Base-by-base conservation (phyloP, 1,140 invertebrate species). In the Bombus waltoni region DNA sequence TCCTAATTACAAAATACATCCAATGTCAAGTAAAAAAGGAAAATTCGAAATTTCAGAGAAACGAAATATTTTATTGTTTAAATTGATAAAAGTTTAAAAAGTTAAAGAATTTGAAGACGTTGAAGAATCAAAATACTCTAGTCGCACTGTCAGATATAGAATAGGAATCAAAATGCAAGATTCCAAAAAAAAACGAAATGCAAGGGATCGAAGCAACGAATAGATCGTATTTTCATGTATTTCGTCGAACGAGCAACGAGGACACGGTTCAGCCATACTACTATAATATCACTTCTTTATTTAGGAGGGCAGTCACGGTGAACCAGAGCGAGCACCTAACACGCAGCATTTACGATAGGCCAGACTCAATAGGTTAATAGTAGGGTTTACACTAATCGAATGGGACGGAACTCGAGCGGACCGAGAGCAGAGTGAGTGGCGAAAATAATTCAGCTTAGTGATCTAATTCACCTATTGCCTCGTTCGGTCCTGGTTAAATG, bases 371-470 rank as follows among this genome's bases (percentile, higher is more conserved):
- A 85, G 83, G 83, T 85, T 85, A 85, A 85, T 85, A 73, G 83
- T 80, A 70, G 76, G 76, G 47, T 78, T 85, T 80, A 85, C 76
- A 53, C 83, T 85, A 72, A 80, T 80, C 83, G 83, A 85, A 85
- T 85, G 77, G 81, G 74, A 70, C 81, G 81, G 83, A 72, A 44
- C 83, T 85, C 83, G 77, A 80, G 83, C 53, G 57, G 42, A 35
- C 83, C 77, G 77, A 72, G 77, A 44, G 68, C 47, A 42, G 76
- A 79, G 35, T 65, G 83, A 85, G 80, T 85, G 83, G 83, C 76
- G 83, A 85, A 85, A 80, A 85, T 85, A 85, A 80, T 80, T 80
- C 83, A 72, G 83, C 82, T 85, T 85, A 85, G 83, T 85, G 83
- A 80, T 85, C 83, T 85, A 85, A 85, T 85, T 85, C 83, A 80